phyloP scores from a whole-genome alignment of 2,888 invertebrate genomes.

The Muscina levida region DNA sequence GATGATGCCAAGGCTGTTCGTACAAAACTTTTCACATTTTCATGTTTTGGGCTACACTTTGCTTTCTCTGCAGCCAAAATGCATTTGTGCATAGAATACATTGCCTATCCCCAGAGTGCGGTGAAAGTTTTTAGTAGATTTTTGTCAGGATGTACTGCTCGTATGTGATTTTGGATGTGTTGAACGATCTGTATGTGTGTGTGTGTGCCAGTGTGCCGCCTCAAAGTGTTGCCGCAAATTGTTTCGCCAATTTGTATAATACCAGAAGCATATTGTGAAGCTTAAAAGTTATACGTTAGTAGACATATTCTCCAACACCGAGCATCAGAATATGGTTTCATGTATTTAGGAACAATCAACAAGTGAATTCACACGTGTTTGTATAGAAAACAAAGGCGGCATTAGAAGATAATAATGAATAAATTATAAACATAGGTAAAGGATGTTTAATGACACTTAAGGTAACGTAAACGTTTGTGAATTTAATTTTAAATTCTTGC shows the following conservation, averaged over 20 bases:
- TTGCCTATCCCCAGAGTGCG: slow-evolving; percentile 7
- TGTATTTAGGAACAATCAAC: no score
- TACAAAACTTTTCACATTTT: slow-evolving; percentile 39
- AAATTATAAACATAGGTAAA: slow-evolving; percentile 14
- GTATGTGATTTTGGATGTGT: slow-evolving; percentile 8
- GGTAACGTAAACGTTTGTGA: neutral
- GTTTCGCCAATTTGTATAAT: slow-evolving; percentile 66
- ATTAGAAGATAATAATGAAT: slow-evolving; percentile 59
- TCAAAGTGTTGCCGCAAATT: slow-evolving; percentile 62
- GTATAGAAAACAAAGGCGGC: slow-evolving; percentile 45
- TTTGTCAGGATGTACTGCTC: slow-evolving; percentile 13
- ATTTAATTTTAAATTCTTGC: no score
- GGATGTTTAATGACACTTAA: neutral
- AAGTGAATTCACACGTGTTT: slow-evolving; percentile 45
- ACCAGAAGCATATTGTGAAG: slow-evolving; percentile 60
- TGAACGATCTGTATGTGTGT: neutral
- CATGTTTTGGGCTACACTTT: slow-evolving; percentile 52
- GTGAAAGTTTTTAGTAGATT: slow-evolving; percentile 13
- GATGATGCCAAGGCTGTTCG: slow-evolving; percentile 1
- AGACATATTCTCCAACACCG: neutral
- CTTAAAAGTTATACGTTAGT: slow-evolving; percentile 49
- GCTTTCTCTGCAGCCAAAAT: slow-evolving; percentile 31
- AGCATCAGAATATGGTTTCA: no score
- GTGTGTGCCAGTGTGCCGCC: neutral
- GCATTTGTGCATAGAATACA: slow-evolving; percentile 44